phyloP scores from a whole-genome alignment of 2,888 invertebrate genomes.

The Rhamnusium bicolor region DNA sequence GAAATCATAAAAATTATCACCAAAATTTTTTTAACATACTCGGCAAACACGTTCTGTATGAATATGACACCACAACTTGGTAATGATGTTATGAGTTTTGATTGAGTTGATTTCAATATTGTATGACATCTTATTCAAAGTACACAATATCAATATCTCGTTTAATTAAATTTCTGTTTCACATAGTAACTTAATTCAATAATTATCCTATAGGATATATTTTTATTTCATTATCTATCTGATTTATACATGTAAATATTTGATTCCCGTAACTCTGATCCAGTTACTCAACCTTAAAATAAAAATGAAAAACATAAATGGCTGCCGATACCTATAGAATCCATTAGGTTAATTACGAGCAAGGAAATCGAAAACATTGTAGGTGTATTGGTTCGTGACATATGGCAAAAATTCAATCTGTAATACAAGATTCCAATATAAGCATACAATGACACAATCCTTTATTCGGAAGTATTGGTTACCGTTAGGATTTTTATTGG shows the following conservation, averaged over 20 bases:
- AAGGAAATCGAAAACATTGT: conserved; percentile 26
- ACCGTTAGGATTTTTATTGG: conserved; percentile 64
- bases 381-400: conserved; percentile 51
- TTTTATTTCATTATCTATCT: neutral
- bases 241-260: neutral
- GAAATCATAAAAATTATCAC: too few relatives aligned
- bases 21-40: too few relatives aligned
- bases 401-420: conserved; percentile 53
- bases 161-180: too few relatives aligned
- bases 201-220: too few relatives aligned
- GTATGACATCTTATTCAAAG: too few relatives aligned
- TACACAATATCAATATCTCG: too few relatives aligned
- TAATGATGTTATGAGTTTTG: too few relatives aligned
- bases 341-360: conserved; percentile 26
- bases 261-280: neutral
- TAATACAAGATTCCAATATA: conserved; percentile 62
- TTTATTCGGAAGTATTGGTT: conserved; percentile 62
- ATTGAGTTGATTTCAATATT: too few relatives aligned
- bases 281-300: neutral
- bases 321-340: neutral
- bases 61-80: too few relatives aligned
- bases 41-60: too few relatives aligned
- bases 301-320: neutral
- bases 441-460: conserved; percentile 67
- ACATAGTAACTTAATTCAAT: too few relatives aligned